These are phyloP conservation scores for Tenthredo livida DNA, from an alignment of 2,888 invertebrate genomes.

Conservation along the genomic window DNA sequence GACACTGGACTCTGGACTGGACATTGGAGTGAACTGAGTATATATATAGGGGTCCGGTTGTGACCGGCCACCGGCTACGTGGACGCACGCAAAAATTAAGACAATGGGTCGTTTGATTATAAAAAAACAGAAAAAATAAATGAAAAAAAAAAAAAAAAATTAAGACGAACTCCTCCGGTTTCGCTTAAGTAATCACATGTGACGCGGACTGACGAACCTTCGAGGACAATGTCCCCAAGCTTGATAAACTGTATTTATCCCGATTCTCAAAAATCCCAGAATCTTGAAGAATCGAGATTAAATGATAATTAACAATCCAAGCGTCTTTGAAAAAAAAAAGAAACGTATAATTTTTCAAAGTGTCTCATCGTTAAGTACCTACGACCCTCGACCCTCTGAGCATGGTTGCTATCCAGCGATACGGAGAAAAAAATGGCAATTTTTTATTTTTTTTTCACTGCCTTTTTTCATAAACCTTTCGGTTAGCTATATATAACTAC, in stretches of 20 bases:
- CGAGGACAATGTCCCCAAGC: background rate
- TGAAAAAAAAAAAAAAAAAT: background rate
- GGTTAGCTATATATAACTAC: background rate
- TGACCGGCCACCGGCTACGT: conserved; percentile 27
- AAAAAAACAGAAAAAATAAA: background rate
- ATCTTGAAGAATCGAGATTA: too few relatives aligned
- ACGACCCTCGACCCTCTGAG: background rate
- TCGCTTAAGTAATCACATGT: conserved; percentile 35
- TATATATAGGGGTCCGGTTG: conserved; percentile 15
- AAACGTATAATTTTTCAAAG: background rate
- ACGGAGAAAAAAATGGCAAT: background rate
- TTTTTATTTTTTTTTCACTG: background rate
- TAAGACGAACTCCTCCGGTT: background rate
- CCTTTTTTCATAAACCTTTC: background rate
- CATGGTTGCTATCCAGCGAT: background rate
- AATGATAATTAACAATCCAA: too few relatives aligned
- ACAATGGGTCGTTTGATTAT: conserved; percentile 50
- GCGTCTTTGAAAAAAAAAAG: too few relatives aligned
- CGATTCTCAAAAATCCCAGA: too few relatives aligned
- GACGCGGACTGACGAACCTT: background rate
- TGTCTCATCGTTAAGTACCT: background rate
- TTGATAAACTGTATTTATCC: too few relatives aligned
- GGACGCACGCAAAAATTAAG: conserved; percentile 46
- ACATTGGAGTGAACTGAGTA: background rate
- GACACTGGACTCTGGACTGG: background rate